phyloP scores from a whole-genome alignment of 2,888 invertebrate species.

The Drosophila falleni region DNA sequence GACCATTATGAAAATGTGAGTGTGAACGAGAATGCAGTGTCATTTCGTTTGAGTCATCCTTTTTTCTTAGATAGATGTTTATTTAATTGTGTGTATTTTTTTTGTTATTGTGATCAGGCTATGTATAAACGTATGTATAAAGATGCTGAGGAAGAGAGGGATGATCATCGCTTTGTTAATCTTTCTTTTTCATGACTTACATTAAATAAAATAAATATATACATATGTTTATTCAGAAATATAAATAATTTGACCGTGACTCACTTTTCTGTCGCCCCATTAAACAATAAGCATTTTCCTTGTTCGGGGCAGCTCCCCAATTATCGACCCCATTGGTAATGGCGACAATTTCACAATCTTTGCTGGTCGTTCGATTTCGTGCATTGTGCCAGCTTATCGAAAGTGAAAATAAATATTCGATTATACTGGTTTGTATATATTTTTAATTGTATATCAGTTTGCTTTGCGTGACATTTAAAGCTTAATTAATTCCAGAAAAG shows the following conservation, averaged over 20 bases:
- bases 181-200: slow-evolving; percentile 12
- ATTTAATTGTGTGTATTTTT: slow-evolving; percentile 6
- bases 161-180: slow-evolving; percentile 29
- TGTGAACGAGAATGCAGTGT: not conserved
- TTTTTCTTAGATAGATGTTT: slow-evolving; percentile 1
- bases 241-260: slow-evolving; percentile 56
- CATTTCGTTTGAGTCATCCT: slow-evolving; percentile 17
- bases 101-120: slow-evolving; percentile 25
- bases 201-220: slow-evolving; percentile 9
- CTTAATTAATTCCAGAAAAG: slow-evolving; percentile 24
- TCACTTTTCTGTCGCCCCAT: slow-evolving; percentile 48
- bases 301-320: slow-evolving; percentile 35
- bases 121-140: not conserved
- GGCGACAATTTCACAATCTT: slow-evolving; percentile 47
- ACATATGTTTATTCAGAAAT: slow-evolving; percentile 24
- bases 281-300: slow-evolving; percentile 34
- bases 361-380: slow-evolving; percentile 12
- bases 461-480: slow-evolving; percentile 29
- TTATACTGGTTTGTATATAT: slow-evolving; percentile 10
- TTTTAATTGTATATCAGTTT: slow-evolving; percentile 22
- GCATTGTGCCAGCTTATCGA: slow-evolving; percentile 31
- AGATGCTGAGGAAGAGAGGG: not conserved
- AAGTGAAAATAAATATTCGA: slow-evolving; percentile 40
- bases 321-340: slow-evolving; percentile 43
- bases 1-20: not conserved